Base-by-base conservation (phyloP, 1,140 invertebrate genomes). In the Macrosteles quadrilineatus region DNA sequence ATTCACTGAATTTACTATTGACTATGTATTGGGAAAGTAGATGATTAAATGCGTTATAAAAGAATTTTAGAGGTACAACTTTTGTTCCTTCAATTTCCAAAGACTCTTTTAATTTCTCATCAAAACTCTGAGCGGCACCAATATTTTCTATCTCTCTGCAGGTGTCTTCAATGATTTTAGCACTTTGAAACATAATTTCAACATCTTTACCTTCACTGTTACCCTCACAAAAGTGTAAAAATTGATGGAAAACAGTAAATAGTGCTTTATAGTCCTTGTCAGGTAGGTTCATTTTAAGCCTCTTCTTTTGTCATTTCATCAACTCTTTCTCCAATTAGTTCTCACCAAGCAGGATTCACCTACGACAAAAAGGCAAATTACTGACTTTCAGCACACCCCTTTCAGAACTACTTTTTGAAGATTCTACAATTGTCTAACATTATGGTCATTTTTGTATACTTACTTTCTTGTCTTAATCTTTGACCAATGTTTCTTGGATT, bases 161-260 rank as follows among this genome's bases (percentile, higher is more conserved):
- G 70, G 77, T 77, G 71, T 80, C 82, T 75, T 85, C 84, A 47
- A 86, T 76, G 72, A 82, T 83, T 66, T 75, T 69, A 12, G 81
- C 80, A 55, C 81, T 76, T 70, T 81, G 71, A 74, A 86, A 83
- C n/a, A 80, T 78, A 73, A 77, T 83, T 75, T 75, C 78, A n/a
- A 85, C 78, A 75, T 83, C 80, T 73, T 27, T 23, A 62, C 55
- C 25, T 21, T 83, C 85, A 27, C 76, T 73, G 2, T 78, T 72
- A 73, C 77, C 77, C 71, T 83, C 80, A 73, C 79, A 68, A 50
- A 68, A 50, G 36, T 65, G 36, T 23, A 53, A 25, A 67, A 64
- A 4, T 6, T 63, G 11, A 43, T 70, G 30, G 45, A 62, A 74
- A 77, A 92, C 92, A 94, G 88, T 27, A 59, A 97, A 66, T 17